Conservation (phyloP, 2,113 vertebrate genomes). For the Hyla sarda region DNA sequence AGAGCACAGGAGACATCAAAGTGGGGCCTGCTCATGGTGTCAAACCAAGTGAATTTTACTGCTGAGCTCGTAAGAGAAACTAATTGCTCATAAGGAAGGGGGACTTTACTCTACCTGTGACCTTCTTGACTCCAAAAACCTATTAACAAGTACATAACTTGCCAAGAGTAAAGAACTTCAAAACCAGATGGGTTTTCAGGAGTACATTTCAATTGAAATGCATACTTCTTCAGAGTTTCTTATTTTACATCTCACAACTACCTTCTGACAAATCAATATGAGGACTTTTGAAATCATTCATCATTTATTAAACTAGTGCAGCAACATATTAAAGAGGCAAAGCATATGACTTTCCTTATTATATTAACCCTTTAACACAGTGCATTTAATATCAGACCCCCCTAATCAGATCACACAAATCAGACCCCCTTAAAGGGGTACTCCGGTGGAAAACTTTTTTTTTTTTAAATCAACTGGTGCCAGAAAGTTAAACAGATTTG, state of each 20-base stretch:
- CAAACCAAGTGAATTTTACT: slow-evolving; percentile 71
- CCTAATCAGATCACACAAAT: too few species aligned
- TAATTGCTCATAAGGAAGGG: slow-evolving; percentile 71
- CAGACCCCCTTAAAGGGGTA: too few species aligned
- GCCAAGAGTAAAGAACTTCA: slow-evolving; percentile 69
- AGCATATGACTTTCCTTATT: slow-evolving; percentile 50
- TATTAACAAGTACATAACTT: slow-evolving; percentile 72
- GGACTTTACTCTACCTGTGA: slow-evolving; percentile 69
- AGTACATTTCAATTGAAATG: slow-evolving; percentile 45
- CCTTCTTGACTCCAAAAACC: slow-evolving; percentile 71
- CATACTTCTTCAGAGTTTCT: slow-evolving; percentile 22
- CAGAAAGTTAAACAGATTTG: too few species aligned
- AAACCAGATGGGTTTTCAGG: slow-evolving; percentile 61
- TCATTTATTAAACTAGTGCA: slow-evolving; percentile 34
- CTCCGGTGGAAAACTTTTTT: too few species aligned
- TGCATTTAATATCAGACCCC: slow-evolving; percentile 12
- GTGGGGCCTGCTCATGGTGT: slow-evolving; percentile 64
- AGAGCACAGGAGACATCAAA: slow-evolving; percentile 65
- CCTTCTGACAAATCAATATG: slow-evolving; percentile 51
- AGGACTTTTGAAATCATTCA: slow-evolving; percentile 43
- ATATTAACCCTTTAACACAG: slow-evolving; percentile 38
- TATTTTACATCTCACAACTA: slow-evolving; percentile 16
- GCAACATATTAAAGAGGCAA: slow-evolving; percentile 48
- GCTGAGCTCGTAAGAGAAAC: slow-evolving; percentile 66
- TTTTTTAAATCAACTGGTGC: too few species aligned